Evolutionary conservation across 2,797 vertebrate genomes (phyloP).

Genomic region (Crenuchus spilurus): DNA sequence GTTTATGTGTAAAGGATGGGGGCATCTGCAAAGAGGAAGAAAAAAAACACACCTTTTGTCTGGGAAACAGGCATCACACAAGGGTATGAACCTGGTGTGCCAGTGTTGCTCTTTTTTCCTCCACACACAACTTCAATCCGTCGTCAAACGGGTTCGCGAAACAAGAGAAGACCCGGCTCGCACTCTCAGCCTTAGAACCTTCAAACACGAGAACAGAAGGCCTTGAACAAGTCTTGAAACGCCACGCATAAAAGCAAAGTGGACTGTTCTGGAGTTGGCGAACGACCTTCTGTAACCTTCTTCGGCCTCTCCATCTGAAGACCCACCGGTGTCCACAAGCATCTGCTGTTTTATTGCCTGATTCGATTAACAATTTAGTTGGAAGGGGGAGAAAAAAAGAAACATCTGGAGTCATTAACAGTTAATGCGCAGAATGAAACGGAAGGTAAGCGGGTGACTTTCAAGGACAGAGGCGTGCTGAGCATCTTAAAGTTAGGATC

Average conservation of each 20-base stretch:
- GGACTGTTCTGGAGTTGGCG: background rate
- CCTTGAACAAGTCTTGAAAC: background rate
- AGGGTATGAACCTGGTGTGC: background rate
- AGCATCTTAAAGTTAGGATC: conserved; percentile 23
- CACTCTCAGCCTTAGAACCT: background rate
- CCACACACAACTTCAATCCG: background rate
- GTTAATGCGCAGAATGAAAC: conserved; percentile 31
- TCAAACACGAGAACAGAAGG: background rate
- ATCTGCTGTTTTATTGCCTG: conserved; percentile 53
- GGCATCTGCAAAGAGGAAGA: background rate
- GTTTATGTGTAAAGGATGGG: background rate
- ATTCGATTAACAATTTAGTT: conserved; percentile 57
- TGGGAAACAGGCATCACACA: conserved; percentile 5
- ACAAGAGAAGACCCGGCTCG: background rate
- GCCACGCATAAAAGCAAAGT: conserved; percentile 2
- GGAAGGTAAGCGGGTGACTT: conserved; percentile 23
- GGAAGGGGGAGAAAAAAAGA: conserved; percentile 5
- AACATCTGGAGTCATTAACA: conserved; percentile 57
- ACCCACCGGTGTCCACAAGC: conserved; percentile 29
- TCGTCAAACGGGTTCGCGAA: background rate
- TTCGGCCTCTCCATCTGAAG: conserved; percentile 9
- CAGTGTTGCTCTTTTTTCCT: conserved; percentile 5
- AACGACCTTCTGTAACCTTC: conserved; percentile 1
- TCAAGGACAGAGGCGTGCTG: conserved; percentile 37
- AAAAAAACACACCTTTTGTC: background rate